Evolutionary conservation across 2,113 vertebrate species (phyloP).

Genomic region (Arizona elegans): DNA sequence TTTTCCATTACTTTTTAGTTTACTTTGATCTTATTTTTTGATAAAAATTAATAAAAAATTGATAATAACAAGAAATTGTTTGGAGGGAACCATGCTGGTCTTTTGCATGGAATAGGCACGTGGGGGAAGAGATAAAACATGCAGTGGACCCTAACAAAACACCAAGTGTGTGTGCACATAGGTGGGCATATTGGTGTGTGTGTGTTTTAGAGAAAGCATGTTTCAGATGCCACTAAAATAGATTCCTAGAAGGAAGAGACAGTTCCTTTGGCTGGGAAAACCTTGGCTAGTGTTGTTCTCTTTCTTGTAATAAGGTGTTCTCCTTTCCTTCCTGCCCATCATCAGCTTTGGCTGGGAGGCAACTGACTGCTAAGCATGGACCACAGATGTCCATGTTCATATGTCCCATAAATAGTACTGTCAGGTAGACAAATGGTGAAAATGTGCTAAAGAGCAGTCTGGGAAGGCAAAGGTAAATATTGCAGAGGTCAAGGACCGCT

Average conservation of each 20-base stretch:
- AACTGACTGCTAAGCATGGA: background rate
- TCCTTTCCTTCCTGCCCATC: background rate
- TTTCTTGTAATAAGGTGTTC: background rate
- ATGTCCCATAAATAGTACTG: background rate
- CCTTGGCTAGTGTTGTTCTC: background rate
- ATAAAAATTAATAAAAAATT: background rate
- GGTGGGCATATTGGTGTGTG: background rate
- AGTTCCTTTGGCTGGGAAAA: background rate
- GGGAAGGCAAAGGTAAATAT: background rate
- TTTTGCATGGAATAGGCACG: background rate
- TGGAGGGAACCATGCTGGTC: background rate
- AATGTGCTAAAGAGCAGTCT: background rate
- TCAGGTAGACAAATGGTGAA: background rate
- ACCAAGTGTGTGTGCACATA: background rate
- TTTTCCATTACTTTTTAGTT: background rate
- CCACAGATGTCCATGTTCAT: background rate
- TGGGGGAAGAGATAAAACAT: background rate
- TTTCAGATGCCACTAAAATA: background rate
- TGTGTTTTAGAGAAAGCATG: background rate
- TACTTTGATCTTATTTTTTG: background rate
- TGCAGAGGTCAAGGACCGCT: background rate
- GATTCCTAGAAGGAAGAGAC: background rate
- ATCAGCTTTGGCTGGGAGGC: background rate
- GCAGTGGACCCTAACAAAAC: background rate
- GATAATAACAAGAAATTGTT: background rate